Percentiles rank a stretch among this genome's conserved stretches.
Evolutionary conservation across 2,888 invertebrate species (phyloP).

Genomic region (Eristalis pertinax): DNA sequence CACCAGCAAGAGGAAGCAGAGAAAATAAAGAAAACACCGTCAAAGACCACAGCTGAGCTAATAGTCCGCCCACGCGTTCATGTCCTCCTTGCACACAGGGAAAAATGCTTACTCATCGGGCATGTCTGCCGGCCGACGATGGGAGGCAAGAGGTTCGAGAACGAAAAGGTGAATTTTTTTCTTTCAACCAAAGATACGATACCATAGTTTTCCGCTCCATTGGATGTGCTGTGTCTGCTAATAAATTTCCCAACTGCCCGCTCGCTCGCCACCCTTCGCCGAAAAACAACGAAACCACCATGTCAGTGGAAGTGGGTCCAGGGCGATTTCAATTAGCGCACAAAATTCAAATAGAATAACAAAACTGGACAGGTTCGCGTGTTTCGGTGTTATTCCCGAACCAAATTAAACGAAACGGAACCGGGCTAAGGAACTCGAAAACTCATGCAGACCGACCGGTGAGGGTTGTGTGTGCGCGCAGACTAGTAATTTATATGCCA

Average conservation of each 20-base stretch:
- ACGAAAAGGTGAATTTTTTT: not conserved
- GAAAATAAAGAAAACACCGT: too few species aligned
- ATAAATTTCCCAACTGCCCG: not conserved
- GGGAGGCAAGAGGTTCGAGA: not conserved
- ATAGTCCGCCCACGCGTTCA: not conserved
- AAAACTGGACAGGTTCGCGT: not conserved
- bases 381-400: not conserved
- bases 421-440: not conserved
- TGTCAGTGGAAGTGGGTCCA: not conserved
- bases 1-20: too few species aligned
- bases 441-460: too few species aligned
- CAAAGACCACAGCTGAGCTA: not conserved
- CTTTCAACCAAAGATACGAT: not conserved
- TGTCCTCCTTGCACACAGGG: not conserved
- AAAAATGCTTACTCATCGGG: not conserved
- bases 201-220: not conserved
- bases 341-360: not conserved
- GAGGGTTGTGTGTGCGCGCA: not conserved
- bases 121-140: not conserved
- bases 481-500: not conserved
- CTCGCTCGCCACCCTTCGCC: not conserved
- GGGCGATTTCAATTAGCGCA: conserved; percentile 1
- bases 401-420: not conserved
- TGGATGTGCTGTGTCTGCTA: not conserved
- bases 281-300: not conserved